phyloP scores from a whole-genome alignment of 2,888 invertebrate genomes.

The Cetonia aurata region DNA sequence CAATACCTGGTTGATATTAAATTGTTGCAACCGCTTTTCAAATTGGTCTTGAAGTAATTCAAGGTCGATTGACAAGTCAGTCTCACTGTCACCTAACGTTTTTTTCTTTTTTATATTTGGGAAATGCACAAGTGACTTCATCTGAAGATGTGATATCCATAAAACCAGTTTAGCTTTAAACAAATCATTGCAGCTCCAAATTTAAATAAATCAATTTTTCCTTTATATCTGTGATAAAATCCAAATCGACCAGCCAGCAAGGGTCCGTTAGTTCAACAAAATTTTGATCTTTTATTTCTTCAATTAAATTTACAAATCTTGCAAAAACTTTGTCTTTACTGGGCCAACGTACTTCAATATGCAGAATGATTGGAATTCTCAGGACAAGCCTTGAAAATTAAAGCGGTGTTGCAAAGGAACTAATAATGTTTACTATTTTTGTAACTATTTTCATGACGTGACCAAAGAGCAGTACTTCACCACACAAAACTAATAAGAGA shows the following conservation, averaged over 20 bases:
- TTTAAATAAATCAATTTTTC: constrained; percentile 50
- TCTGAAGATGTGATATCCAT: constrained; percentile 49
- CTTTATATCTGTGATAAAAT: constrained; percentile 50
- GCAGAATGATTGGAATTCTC: constrained; percentile 43
- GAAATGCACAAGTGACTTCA: constrained; percentile 46
- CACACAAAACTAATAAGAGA: constrained; percentile 35
- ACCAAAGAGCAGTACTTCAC: constrained; percentile 34
- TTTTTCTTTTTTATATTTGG: constrained; percentile 43
- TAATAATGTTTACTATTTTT: constrained; percentile 41
- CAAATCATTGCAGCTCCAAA: constrained; percentile 46
- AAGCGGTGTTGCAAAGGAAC: constrained; percentile 44
- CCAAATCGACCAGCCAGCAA: constrained; percentile 50
- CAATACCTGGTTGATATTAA: constrained; percentile 43
- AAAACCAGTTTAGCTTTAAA: constrained; percentile 48
- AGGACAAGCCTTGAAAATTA: constrained; percentile 48
- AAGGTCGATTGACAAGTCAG: constrained; percentile 34
- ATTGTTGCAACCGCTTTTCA: constrained; percentile 45
- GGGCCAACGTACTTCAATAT: constrained; percentile 49
- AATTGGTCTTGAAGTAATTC: constrained; percentile 42
- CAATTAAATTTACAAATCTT: constrained; percentile 46
- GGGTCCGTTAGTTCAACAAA: constrained; percentile 46
- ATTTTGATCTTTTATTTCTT: constrained; percentile 47
- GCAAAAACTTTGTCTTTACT: too few species aligned
- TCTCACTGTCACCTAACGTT: constrained; percentile 30
- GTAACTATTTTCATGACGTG: too few species aligned